Conservation (phyloP, 2,888 invertebrate species). For the Trissonchulus sp. region DNA sequence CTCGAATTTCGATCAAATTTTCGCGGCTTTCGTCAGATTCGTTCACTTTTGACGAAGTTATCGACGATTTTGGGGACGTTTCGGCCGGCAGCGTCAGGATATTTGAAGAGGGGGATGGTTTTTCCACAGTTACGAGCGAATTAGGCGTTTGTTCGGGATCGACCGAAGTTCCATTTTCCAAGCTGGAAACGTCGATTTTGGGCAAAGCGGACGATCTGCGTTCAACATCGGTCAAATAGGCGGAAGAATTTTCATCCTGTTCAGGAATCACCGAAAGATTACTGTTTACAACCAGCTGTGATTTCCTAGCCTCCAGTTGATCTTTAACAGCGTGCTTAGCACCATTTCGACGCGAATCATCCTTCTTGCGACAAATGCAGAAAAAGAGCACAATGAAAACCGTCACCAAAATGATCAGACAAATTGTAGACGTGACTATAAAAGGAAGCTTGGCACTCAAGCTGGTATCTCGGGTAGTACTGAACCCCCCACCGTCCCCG, state of each 20-base stretch:
- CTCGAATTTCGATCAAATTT: no score
- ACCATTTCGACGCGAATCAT: neutral
- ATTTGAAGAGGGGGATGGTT: neutral
- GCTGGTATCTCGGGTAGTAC: no score
- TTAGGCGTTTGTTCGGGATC: neutral
- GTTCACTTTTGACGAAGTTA: no score
- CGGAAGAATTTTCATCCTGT: constrained; percentile 1
- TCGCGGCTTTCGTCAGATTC: neutral
- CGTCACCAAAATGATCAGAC: neutral
- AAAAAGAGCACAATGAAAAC: neutral
- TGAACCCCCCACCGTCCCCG: no score
- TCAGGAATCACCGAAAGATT: neutral
- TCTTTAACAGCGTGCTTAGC: neutral
- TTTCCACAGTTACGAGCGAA: neutral
- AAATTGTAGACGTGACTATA: neutral
- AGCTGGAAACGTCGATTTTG: neutral
- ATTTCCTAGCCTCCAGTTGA: neutral
- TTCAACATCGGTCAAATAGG: neutral
- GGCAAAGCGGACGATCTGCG: neutral
- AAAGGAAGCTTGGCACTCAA: neutral
- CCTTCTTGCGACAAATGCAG: neutral
- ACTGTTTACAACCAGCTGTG: neutral
- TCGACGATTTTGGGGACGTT: no score
- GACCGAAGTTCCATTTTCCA: neutral
- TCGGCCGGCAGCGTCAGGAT: neutral